These are phyloP conservation scores for Caiman crocodilus DNA, from an alignment of 2,797 vertebrate species.

Conservation along the genomic window DNA sequence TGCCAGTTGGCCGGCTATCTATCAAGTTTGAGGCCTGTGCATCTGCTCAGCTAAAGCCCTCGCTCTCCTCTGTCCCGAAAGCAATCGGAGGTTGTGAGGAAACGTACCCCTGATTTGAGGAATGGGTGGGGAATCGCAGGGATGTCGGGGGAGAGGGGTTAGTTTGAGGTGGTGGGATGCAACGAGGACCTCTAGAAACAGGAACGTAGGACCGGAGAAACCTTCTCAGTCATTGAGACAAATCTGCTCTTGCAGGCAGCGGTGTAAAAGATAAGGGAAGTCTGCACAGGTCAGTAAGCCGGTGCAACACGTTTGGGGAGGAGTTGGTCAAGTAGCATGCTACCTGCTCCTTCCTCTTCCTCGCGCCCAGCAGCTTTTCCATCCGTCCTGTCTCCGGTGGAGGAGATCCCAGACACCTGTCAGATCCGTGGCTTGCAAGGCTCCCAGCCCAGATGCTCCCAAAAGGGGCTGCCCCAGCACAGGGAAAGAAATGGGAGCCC, in stretches of 20 bases:
- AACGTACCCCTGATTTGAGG: neutral
- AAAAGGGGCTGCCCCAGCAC: neutral
- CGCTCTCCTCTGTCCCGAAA: neutral
- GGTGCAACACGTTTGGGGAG: too few species aligned
- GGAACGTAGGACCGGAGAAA: too few species aligned
- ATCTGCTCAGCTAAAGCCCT: too few species aligned
- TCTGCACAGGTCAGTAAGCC: too few species aligned
- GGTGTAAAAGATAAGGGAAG: neutral
- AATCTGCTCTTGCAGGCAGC: too few species aligned
- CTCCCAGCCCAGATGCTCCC: neutral
- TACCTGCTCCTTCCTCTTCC: too few species aligned
- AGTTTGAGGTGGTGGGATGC: neutral
- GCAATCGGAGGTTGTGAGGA: too few species aligned
- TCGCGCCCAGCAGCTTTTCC: neutral
- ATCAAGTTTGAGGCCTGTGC: neutral
- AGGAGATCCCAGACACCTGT: neutral
- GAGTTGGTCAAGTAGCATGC: neutral
- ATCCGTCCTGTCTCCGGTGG: neutral
- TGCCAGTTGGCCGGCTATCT: neutral
- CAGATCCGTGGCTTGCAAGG: neutral
- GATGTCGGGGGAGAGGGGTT: neutral
- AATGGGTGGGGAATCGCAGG: neutral
- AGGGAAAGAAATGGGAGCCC: neutral
- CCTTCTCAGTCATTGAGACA: too few species aligned
- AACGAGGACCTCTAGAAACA: neutral